Conservation (phyloP, 2,888 invertebrate genomes). For the Steinernema scapterisci region DNA sequence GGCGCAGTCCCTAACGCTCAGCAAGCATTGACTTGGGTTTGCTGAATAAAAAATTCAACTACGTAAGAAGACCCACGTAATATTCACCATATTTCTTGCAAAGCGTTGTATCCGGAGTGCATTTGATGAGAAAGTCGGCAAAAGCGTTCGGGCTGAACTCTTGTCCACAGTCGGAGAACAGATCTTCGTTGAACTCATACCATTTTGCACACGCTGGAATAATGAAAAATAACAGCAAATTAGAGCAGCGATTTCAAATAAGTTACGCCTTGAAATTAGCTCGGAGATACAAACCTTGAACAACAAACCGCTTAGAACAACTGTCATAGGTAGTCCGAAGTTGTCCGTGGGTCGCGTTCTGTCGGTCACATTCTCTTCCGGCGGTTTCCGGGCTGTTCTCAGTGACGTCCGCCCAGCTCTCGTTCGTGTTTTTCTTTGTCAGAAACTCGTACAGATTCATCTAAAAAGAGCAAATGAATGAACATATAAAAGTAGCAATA, state of each 20-base stretch:
- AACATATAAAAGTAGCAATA: too few relatives aligned
- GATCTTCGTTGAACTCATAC: not conserved
- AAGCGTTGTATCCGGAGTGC: conserved; percentile 3
- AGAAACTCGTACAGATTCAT: conserved; percentile 24
- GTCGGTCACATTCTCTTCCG: not conserved
- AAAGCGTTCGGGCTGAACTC: not conserved
- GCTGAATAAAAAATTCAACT: not conserved
- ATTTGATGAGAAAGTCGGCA: conserved; percentile 12
- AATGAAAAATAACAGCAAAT: not conserved
- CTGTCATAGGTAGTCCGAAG: not conserved
- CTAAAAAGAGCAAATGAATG: too few relatives aligned
- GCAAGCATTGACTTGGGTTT: not conserved
- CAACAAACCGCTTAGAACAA: not conserved
- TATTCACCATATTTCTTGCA: conserved; percentile 4
- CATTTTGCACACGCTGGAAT: not conserved
- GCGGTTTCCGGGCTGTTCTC: not conserved
- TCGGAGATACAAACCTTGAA: not conserved
- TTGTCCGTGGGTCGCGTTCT: conserved; percentile 3
- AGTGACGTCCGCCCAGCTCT: not conserved
- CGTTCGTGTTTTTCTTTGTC: conserved; percentile 5
- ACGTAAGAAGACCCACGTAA: not conserved
- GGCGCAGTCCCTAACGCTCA: not conserved
- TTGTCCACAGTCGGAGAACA: not conserved
- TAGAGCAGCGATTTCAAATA: too few relatives aligned
- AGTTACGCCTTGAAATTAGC: not conserved